Conservation (phyloP, 2,113 vertebrate genomes). For the Calyptommatus sinebrachiatus region DNA sequence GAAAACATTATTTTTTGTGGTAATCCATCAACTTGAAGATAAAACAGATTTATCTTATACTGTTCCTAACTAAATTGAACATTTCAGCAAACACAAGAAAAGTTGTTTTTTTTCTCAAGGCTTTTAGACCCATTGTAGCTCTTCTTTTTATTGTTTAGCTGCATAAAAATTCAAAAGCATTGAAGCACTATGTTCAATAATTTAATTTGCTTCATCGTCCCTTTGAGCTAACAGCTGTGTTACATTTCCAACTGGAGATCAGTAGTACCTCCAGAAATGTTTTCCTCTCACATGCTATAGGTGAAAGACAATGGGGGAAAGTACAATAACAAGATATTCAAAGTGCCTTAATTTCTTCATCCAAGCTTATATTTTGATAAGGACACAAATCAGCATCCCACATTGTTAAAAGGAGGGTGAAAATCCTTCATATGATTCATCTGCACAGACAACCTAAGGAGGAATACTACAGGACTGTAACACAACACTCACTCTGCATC, state of each 20-base stretch:
- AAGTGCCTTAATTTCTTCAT: too few relatives aligned
- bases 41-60: too few relatives aligned
- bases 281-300: too few relatives aligned
- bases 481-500: too few relatives aligned
- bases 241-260: neutral
- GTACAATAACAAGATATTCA: too few relatives aligned
- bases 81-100: neutral
- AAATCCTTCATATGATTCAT: too few relatives aligned
- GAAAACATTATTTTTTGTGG: too few relatives aligned
- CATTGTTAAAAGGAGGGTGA: too few relatives aligned
- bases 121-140: neutral
- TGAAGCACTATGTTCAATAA: neutral
- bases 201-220: neutral
- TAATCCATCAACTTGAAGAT: neutral
- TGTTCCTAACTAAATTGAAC: neutral
- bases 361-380: too few relatives aligned
- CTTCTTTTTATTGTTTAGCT: neutral
- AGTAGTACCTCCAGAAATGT: neutral
- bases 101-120: neutral
- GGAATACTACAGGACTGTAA: too few relatives aligned
- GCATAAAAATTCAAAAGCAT: neutral
- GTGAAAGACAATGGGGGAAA: neutral
- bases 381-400: too few relatives aligned
- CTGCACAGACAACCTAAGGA: too few relatives aligned
- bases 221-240: neutral